Evolutionary conservation across 2,888 invertebrate species (phyloP), one percentile per base, ranked within the genome.

Genomic region (Dione juno): DNA sequence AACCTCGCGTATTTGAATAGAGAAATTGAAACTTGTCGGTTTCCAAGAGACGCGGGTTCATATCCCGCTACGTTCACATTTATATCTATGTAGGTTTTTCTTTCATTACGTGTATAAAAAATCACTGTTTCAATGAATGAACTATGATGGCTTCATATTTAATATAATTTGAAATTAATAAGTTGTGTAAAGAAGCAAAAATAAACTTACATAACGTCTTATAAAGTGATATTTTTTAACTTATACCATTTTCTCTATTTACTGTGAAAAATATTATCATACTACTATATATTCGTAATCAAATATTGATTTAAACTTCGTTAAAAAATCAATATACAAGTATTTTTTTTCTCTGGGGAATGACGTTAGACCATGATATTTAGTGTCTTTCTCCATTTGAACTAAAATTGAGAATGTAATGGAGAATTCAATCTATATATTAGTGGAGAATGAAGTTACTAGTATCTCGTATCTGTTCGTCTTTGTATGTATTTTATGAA

Each of bases 261-360:
- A 11, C 5, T 57, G 14, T 37, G 6, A 57, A 40, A 57, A 40
- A 57, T 57, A 40, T 35, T 16, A 19, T 16, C 37, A 40, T 19
- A 57, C 37, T 19, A 57, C 57, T 37, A 57, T 40, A 6, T 57
- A 57, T 19, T 19, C 11, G 11, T 40, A 40, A 57, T 57, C 40
- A 40, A 43, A 43, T 61, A 61, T 61, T 61, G 61, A 43, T 61
- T 21, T 43, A 61, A 61, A 57, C 2, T 57, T 57, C 57, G 37
- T 57, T 40, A 57, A 57, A n/a, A 13, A 40, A 40, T 40, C 37
- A 37, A 57, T 57, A 11, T 16, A 40, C 16, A 40, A n/a, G n/a
- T n/a, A n/a, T n/a, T 40, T 40, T 57, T 57, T 57, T 57, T 57
- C 57, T 37, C 57, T 43, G 28, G 43, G 43, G 43, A 61, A 61